Conservation (phyloP, 2,797 vertebrate species). For the Halcyon leucocephala region DNA sequence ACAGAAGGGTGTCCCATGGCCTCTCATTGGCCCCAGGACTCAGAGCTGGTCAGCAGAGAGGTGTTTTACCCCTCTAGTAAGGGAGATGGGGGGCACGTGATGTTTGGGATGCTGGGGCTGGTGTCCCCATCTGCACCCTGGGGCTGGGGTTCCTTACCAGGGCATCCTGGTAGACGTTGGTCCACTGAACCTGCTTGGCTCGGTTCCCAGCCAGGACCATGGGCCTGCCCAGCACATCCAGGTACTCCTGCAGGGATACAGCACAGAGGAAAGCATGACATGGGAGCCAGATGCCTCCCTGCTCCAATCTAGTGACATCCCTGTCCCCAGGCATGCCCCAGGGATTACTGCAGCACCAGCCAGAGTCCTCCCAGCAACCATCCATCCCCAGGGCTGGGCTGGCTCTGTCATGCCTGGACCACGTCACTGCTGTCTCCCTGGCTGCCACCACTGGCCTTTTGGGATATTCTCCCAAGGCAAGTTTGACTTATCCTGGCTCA, state of each 20-base stretch:
- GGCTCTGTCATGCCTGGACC: background rate
- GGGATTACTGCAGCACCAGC: background rate
- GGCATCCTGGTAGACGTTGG: constrained; percentile 97
- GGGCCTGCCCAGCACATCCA: constrained; percentile 95
- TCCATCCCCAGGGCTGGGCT: rapidly evolving
- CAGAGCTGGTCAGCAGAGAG: background rate
- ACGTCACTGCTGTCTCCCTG: rapidly evolving
- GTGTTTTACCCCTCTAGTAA: background rate
- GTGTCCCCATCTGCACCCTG: background rate
- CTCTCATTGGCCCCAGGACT: background rate
- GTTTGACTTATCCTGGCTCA: background rate
- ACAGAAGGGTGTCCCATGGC: background rate
- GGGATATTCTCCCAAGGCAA: background rate
- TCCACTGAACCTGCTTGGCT: constrained; percentile 98
- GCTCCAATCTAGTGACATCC: rapidly evolving
- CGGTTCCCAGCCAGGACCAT: constrained; percentile 94
- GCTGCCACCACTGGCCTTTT: background rate
- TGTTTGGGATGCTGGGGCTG: background rate
- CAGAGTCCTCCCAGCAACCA: background rate
- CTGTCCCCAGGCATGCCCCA: background rate
- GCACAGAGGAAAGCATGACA: background rate
- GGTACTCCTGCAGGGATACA: constrained; percentile 87
- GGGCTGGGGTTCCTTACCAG: constrained; percentile 82
- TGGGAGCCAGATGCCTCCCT: background rate
- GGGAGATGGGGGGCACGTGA: background rate